These are phyloP conservation scores for Motacilla alba DNA, from an alignment of 2,113 vertebrate genomes.

Conservation along the genomic window DNA sequence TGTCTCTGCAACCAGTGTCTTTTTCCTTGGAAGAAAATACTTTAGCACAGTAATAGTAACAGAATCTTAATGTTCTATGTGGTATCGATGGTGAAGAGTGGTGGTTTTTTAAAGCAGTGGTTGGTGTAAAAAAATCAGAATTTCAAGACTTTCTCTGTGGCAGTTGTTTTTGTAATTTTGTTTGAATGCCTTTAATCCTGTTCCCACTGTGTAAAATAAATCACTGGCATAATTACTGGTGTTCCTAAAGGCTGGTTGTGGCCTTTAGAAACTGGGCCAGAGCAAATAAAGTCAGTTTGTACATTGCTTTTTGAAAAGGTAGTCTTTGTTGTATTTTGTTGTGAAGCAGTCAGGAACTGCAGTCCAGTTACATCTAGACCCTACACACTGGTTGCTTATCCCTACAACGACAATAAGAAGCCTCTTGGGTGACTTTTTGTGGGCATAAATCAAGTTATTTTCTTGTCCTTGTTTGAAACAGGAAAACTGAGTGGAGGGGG, in stretches of 20 bases:
- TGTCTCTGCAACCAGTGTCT: background rate
- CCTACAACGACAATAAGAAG: background rate
- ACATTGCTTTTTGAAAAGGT: background rate
- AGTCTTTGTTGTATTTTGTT: background rate
- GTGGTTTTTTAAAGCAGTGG: background rate
- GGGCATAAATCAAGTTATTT: background rate
- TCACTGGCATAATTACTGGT: background rate
- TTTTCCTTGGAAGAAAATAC: background rate
- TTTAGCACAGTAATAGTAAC: background rate
- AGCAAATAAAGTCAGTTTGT: background rate
- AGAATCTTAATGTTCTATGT: background rate
- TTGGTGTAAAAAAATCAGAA: background rate
- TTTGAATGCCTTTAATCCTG: slow-evolving; percentile 15
- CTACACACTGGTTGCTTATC: background rate
- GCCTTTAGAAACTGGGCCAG: background rate
- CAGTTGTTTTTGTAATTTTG: background rate
- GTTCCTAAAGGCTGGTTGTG: background rate
- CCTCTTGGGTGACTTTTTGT: background rate
- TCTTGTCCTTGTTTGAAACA: background rate
- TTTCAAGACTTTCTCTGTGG: background rate
- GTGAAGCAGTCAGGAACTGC: background rate
- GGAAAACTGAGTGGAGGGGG: fast-evolving
- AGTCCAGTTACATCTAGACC: background rate
- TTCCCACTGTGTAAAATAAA: slow-evolving; percentile 16
- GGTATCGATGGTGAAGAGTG: background rate